These are phyloP conservation scores for Leptocoma aspasia DNA, from an alignment of 2,113 vertebrate genomes.

Conservation along the genomic window DNA sequence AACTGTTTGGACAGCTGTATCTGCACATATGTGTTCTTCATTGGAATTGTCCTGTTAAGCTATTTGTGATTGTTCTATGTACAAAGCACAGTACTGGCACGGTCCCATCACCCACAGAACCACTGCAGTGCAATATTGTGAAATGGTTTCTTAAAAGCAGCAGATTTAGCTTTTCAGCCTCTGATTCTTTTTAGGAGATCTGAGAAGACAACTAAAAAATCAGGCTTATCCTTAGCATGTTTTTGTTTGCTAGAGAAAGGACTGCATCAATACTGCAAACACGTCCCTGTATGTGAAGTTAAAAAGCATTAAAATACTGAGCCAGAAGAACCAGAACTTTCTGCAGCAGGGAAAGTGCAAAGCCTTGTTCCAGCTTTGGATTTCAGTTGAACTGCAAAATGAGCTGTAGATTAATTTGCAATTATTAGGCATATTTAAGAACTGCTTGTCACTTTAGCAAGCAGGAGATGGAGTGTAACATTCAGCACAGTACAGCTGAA, in stretches of 20 bases:
- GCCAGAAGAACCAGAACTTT: background rate
- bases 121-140: background rate
- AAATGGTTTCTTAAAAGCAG: background rate
- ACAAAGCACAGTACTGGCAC: too few species aligned
- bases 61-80: background rate
- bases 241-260: background rate
- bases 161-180: background rate
- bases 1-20: background rate
- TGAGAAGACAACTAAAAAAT: background rate
- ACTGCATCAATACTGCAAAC: background rate
- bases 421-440: background rate
- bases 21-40: background rate
- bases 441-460: background rate
- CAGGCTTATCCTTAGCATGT: background rate
- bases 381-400: background rate
- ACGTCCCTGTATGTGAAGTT: background rate
- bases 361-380: background rate
- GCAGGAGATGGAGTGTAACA: background rate
- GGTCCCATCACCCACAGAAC: too few species aligned
- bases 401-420: background rate
- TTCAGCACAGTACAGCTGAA: background rate
- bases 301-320: background rate
- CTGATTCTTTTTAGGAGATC: background rate
- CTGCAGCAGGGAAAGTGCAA: background rate
- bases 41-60: background rate